Percentiles rank a stretch among this genome's conserved stretches.
These are phyloP conservation scores for Xanthostigma xanthostigma DNA, from an alignment of 2,888 invertebrate genomes.

Conservation along the genomic window DNA sequence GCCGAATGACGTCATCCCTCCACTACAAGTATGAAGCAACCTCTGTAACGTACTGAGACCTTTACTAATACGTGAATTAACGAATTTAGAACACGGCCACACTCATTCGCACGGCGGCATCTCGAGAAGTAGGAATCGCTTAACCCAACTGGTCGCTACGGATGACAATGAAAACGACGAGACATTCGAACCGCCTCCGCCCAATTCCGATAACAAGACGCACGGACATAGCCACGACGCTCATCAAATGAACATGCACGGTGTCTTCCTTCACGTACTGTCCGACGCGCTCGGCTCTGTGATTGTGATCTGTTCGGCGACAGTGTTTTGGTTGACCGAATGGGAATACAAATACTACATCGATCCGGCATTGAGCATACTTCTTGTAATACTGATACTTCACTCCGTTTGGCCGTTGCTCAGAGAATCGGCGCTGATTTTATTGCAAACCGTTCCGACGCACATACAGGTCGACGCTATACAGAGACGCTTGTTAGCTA, in stretches of 20 bases:
- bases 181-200: conserved; percentile 34
- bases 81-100: conserved; percentile 54
- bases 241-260: conserved; percentile 94
- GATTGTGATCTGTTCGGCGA: conserved; percentile 77
- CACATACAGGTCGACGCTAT: conserved; percentile 92
- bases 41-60: too few relatives aligned
- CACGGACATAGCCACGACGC: conserved; percentile 45
- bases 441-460: conserved; percentile 96
- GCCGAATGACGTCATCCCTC: too few relatives aligned
- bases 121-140: conserved; percentile 40
- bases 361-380: conserved; percentile 85
- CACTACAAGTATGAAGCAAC: too few relatives aligned
- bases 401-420: conserved; percentile 85
- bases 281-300: conserved; percentile 94
- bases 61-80: too few relatives aligned
- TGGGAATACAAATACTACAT: conserved; percentile 77
- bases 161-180: conserved; percentile 63
- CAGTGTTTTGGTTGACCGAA: conserved; percentile 55
- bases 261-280: conserved; percentile 96
- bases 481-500: conserved; percentile 69
- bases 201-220: conserved; percentile 25
- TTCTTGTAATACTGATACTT: conserved; percentile 74
- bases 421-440: conserved; percentile 84
- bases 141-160: conserved; percentile 43
- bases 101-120: conserved; percentile 49